Base-by-base conservation (phyloP, 2,113 vertebrate species). In the Crocuta crocuta region DNA sequence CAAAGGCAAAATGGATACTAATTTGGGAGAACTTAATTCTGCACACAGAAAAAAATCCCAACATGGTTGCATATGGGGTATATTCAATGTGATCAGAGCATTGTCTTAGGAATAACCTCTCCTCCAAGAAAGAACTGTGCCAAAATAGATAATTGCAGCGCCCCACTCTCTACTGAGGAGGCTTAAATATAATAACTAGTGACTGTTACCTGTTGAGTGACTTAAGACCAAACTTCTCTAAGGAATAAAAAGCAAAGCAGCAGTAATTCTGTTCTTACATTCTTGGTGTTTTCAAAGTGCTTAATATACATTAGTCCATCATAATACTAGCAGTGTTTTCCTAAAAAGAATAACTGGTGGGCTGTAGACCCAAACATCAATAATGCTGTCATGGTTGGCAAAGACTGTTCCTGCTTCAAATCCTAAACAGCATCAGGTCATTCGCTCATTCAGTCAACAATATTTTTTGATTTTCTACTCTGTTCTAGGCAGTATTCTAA, bases 231-330 rank as follows among this genome's bases (percentile, higher is more conserved):
- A 87, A 65, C 19, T 81, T 73, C 82, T 9, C 12, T 53, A 89
- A 84, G 28, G 43, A 92, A 43, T 74, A 76, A 91, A 94, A 89
- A 94, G 74, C 26, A 91, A 94, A 80, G 39, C 10, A 83, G 63
- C 35, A 48, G 10, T 74, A 81, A 85, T 85, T 95, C 23, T 65
- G 1, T 94, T 96, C 71, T 89, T 92, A 79, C 68, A 43, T 81
- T 86, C 31, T 79, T 84, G 45, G 35, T 61, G 76, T 43, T 80
- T 95, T 80, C 65, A n/a, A 94, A 92, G 63, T 43, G 10, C 5
- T 88, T 35, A 43, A 73, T 33, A 61, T 23, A 65, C 2, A n/a
- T 92, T 68, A n/a, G 76, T 95, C 16, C 9, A 35, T 76, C 50
- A 79, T 45, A 43, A 79, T 63, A 13, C 39, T 65, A 48, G 35